phyloP scores from a whole-genome alignment of 2,888 invertebrate genomes.

The Hirtodrosophila duncani region DNA sequence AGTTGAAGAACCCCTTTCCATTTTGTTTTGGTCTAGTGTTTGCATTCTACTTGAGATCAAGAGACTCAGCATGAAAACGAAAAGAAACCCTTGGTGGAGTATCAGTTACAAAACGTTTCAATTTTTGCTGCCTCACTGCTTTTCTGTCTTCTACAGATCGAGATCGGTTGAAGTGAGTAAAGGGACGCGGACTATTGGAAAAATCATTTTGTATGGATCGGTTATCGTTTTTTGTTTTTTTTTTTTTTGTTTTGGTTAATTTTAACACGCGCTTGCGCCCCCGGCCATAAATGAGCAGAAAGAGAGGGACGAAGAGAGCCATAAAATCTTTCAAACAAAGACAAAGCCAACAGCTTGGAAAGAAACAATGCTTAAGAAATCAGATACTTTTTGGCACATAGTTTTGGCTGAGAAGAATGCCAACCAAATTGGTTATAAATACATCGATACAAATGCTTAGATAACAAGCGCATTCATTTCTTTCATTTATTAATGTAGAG shows the following conservation, averaged over 20 bases:
- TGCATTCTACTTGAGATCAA: conserved; percentile 52
- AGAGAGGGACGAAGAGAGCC: background rate
- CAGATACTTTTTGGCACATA: conserved; percentile 49
- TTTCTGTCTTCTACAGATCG: too few relatives aligned
- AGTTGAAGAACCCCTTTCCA: too few relatives aligned
- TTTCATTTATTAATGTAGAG: background rate
- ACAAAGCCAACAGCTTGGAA: conserved; percentile 4
- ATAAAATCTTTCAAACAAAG: conserved; percentile 3
- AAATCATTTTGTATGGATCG: conserved; percentile 58
- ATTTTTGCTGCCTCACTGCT: conserved; percentile 64
- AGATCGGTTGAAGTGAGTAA: conserved; percentile 3
- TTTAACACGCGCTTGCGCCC: conserved; percentile 63
- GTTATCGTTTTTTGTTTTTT: conserved; percentile 62
- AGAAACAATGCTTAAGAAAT: conserved; percentile 41
- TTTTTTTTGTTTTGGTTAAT: conserved; percentile 65
- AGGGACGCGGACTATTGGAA: conserved; percentile 36
- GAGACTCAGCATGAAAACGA: background rate
- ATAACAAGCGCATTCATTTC: conserved; percentile 33
- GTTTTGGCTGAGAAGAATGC: conserved; percentile 35
- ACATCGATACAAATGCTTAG: conserved; percentile 43
- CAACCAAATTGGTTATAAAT: conserved; percentile 48
- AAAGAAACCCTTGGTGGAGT: conserved; percentile 24
- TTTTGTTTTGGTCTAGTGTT: too few relatives aligned
- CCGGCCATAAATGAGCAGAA: conserved; percentile 28
- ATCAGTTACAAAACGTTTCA: conserved; percentile 69